phyloP scores from a whole-genome alignment of 1,140 invertebrate genomes.

The Tetranychus cinnabarinus region DNA sequence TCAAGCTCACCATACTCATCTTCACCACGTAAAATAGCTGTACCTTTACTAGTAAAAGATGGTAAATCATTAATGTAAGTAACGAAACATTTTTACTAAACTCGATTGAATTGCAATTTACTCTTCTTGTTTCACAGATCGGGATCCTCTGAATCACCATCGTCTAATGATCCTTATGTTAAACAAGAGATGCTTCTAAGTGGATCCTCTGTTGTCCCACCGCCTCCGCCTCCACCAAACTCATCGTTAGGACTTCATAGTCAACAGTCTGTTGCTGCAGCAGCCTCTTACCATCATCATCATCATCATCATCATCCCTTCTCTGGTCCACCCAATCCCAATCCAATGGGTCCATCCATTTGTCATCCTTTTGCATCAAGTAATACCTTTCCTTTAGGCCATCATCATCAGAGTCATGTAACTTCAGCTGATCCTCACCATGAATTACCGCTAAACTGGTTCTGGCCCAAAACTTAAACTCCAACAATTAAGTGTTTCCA shows the following conservation, averaged over 20 bases:
- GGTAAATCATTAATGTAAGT: constrained; percentile 44
- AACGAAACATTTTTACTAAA: not conserved
- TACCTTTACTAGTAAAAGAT: constrained; percentile 72
- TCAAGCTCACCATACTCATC: constrained; percentile 19
- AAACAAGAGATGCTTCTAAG: not conserved
- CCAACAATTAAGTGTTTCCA: too few species aligned
- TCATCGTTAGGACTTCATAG: too few species aligned
- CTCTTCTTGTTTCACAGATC: not conserved
- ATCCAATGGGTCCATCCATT: not conserved
- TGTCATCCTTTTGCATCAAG: not conserved
- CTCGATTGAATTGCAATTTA: not conserved
- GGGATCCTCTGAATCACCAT: not conserved
- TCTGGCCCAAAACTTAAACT: too few species aligned
- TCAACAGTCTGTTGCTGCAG: not conserved
- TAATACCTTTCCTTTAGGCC: constrained; percentile 2
- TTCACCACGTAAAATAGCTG: constrained; percentile 66
- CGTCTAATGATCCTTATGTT: not conserved
- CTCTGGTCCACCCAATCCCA: not conserved
- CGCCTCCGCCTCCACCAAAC: too few species aligned
- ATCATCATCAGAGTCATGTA: not conserved
- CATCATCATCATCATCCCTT: not conserved
- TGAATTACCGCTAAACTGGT: not conserved
- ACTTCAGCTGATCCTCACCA: constrained; percentile 3
- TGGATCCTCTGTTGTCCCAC: too few species aligned
- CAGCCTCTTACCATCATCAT: not conserved